These are phyloP conservation scores for Hirtodrosophila cameraria DNA, from an alignment of 2,888 invertebrate genomes.

Conservation along the genomic window DNA sequence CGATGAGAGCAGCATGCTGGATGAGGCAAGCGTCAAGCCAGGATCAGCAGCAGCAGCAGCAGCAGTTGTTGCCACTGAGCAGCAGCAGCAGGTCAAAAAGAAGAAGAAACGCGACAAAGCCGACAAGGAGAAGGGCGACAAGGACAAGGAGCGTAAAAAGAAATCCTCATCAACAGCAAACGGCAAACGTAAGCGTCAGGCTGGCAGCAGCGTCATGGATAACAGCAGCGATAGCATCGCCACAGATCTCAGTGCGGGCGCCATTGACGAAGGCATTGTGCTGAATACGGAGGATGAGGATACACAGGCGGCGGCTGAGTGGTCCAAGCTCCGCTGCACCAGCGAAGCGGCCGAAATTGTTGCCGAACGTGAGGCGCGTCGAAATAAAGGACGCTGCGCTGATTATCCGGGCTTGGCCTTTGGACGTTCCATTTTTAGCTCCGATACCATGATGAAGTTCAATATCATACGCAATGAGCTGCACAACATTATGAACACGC, in stretches of 20 bases:
- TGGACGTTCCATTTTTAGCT: constrained; percentile 96
- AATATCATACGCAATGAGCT: constrained; percentile 98
- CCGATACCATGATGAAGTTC: constrained; percentile 99
- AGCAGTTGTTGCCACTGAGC: constrained; percentile 4
- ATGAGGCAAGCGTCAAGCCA: constrained; percentile 67
- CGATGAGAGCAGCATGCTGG: constrained; percentile 82
- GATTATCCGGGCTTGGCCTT: constrained; percentile 97
- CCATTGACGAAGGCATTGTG: constrained; percentile 85
- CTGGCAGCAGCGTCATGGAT: constrained; percentile 51
- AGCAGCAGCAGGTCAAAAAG: constrained; percentile 39
- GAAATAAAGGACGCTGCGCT: constrained; percentile 91
- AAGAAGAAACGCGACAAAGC: constrained; percentile 71
- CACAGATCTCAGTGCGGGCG: constrained; percentile 64
- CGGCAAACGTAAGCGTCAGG: constrained; percentile 60
- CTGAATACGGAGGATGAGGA: constrained; percentile 87
- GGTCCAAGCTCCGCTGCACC: constrained; percentile 93
- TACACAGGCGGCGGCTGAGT: constrained; percentile 91
- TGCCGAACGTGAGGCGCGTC: constrained; percentile 91
- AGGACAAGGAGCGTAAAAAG: constrained; percentile 70
- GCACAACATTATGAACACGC: constrained; percentile 98
- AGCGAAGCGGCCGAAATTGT: constrained; percentile 95
- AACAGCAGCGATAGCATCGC: constrained; percentile 68
- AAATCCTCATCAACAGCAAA: constrained; percentile 51
- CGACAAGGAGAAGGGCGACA: constrained; percentile 74
- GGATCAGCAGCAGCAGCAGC: constrained; percentile 7